phyloP scores from a whole-genome alignment of 2,113 vertebrate genomes.

The Triplophysa dalaica region DNA sequence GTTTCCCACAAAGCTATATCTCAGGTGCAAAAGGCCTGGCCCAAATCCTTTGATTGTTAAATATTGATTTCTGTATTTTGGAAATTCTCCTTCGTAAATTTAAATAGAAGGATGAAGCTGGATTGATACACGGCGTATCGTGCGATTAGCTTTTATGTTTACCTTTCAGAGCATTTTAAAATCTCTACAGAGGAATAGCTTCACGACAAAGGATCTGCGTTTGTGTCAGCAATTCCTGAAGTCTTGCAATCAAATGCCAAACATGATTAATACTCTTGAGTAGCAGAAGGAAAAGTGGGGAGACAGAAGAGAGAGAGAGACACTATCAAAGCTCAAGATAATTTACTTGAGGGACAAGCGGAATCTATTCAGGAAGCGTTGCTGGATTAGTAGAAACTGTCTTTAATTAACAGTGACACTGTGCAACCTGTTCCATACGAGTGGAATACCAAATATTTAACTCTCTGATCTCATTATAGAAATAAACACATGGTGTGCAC shows the following conservation, averaged over 20 bases:
- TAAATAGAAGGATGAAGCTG: constrained; percentile 8
- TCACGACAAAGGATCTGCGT: constrained; percentile 43
- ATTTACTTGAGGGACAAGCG: constrained; percentile 76
- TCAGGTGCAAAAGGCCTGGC: neutral
- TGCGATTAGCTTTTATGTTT: constrained; percentile 40
- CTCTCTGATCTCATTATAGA: constrained; percentile 82
- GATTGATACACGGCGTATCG: neutral
- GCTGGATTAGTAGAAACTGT: constrained; percentile 80
- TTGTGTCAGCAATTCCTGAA: constrained; percentile 49
- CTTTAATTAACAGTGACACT: constrained; percentile 90
- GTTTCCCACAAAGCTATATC: neutral
- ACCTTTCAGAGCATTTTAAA: constrained; percentile 25
- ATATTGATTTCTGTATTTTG: constrained; percentile 7
- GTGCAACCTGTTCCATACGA: constrained; percentile 78
- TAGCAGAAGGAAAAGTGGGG: neutral
- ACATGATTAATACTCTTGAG: constrained; percentile 82
- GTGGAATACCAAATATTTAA: constrained; percentile 82
- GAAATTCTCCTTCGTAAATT: neutral
- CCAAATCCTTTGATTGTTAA: constrained; percentile 10
- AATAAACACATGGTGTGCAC: constrained; percentile 71
- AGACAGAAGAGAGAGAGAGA: constrained; percentile 52
- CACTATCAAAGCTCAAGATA: constrained; percentile 74
- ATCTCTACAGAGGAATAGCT: constrained; percentile 44
- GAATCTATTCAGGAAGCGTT: constrained; percentile 81
- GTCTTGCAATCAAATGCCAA: constrained; percentile 59